Evolutionary conservation across 1,140 invertebrate genomes (phyloP).

Genomic region (Dolichoris vasculosae): DNA sequence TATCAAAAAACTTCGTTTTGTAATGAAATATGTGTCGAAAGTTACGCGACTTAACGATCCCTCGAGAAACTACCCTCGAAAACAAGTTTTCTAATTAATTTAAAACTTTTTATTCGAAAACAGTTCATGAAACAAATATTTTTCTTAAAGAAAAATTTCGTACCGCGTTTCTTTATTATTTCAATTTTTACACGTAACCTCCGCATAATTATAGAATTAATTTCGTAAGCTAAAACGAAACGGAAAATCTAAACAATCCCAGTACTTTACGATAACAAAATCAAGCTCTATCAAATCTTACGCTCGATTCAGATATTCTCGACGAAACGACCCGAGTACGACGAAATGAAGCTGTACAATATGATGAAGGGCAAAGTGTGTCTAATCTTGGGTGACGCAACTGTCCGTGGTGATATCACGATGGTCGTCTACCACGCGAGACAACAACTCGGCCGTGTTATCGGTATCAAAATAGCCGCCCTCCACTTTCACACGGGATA

Average conservation of each 20-base stretch:
- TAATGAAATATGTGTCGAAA: neutral
- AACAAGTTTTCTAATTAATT: no score
- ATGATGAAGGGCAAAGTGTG: conserved; percentile 84
- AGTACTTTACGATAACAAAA: no score
- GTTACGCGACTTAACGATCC: neutral
- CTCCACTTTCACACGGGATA: conserved; percentile 93
- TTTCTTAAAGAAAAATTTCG: neutral
- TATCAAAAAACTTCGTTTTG: no score
- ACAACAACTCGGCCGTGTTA: conserved; percentile 87
- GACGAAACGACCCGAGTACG: conserved; percentile 89
- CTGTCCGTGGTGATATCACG: conserved; percentile 89
- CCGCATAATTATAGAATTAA: no score
- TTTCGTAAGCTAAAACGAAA: no score
- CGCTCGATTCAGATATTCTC: conserved; percentile 76
- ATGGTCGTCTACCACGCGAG: conserved; percentile 89
- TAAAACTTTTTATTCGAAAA: neutral
- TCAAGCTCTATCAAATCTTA: neutral
- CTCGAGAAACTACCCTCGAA: no score
- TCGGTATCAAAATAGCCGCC: conserved; percentile 91
- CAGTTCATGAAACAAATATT: neutral
- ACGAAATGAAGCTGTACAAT: conserved; percentile 87
- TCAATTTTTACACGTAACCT: no score
- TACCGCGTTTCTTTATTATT: no score
- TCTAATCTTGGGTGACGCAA: conserved; percentile 76
- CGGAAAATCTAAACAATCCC: no score